Evolutionary conservation across 2,888 invertebrate species (phyloP).

Genomic region (Petrolisthes cinctipes): DNA sequence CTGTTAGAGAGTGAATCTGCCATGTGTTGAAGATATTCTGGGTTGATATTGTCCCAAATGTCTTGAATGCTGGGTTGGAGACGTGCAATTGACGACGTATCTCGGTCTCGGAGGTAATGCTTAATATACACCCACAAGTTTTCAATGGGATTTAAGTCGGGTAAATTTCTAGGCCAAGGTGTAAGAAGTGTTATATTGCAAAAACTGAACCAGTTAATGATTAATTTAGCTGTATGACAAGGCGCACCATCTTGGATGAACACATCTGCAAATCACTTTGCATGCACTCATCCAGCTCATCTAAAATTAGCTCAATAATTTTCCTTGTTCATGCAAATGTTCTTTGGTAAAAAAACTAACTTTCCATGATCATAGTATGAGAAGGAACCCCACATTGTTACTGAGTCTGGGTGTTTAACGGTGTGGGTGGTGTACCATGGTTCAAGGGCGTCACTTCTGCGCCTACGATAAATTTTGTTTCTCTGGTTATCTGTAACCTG

Average conservation of each 20-base stretch:
- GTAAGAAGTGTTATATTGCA: too few species aligned
- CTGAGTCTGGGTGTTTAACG: conserved; percentile 13
- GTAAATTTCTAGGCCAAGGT: too few species aligned
- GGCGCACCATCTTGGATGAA: background rate
- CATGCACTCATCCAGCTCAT: background rate
- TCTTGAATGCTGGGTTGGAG: too few species aligned
- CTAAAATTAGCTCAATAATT: background rate
- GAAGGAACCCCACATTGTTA: conserved; percentile 19
- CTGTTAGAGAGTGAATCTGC: too few species aligned
- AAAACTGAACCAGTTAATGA: background rate
- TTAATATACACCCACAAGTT: too few species aligned
- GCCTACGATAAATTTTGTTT: background rate
- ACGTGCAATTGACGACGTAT: too few species aligned
- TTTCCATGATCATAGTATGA: background rate
- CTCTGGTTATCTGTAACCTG: background rate
- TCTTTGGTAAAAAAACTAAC: conserved; percentile 20
- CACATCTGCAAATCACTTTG: background rate
- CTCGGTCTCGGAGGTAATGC: too few species aligned
- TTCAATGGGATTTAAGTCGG: too few species aligned
- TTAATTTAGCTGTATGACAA: background rate
- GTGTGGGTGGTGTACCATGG: background rate
- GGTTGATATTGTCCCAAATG: too few species aligned
- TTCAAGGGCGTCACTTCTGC: conserved; percentile 1
- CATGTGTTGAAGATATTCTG: too few species aligned
- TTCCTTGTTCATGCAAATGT: background rate